Evolutionary conservation across 64 coral and sea anemone genomes (phyloP), one percentile per base, ranked within the genome.

Genomic region (Stichodactyla helianthus): DNA sequence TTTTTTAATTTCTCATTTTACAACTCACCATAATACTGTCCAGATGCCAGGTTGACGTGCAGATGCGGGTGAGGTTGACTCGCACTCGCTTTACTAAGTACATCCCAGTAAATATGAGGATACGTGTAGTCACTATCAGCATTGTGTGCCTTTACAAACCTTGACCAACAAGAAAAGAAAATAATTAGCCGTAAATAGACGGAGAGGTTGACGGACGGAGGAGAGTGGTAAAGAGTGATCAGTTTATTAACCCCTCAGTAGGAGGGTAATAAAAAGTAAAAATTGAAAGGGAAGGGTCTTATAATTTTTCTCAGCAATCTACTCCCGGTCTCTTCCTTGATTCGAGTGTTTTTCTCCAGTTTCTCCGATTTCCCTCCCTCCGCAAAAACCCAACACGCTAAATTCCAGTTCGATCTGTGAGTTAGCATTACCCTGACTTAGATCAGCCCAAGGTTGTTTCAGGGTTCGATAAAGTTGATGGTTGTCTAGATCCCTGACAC

Each of bases 1-100:
- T 20, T 22, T 68, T 23, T 68, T 44, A 0, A 44, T 44, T 44
- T 44, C 35, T 44, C 2, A 23, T n/a, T 20, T 60, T 8, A 23
- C 25, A 68, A 74, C 96, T 82, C 35, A 98, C 96, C 87, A 59
- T 94, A 98, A 82, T 98, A 98, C 25, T 89, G 89, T 55, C 91
- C 93, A 53, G 86, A 88, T 52, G 96, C 87, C 5, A 98, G 87
- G 23, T 84, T 83, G 60, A 98, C 87, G 27, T 98, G 96, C 65
- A 92, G 50, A 68, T 98, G 96, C 54, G 96, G 96, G 80, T 98
- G 96, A 6, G 94, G 77, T 59, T 98, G 96, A 80, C 96, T 98
- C 19, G 96, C 90, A 70, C 96, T 95, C 55, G 96, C 89, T 85
- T 94, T 92, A 14, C 93, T 93, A 18, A 98, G 52, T 19, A 89